Conservation (phyloP, 2,113 vertebrate genomes). For the sheep (Ovis aries) region DNA sequence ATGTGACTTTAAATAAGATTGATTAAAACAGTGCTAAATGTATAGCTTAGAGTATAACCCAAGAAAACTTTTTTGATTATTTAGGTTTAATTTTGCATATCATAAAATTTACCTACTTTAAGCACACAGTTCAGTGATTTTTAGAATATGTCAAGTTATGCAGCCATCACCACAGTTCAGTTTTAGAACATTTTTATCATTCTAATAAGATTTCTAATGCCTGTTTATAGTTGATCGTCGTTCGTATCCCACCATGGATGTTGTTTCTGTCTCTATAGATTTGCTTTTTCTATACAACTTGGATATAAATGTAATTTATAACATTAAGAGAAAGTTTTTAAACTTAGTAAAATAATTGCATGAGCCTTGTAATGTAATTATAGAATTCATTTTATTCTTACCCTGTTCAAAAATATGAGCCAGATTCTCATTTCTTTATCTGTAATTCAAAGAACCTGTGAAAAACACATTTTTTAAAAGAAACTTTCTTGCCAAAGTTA, state of each 20-base stretch:
- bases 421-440: background rate
- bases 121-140: background rate
- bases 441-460: background rate
- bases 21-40: background rate
- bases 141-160: background rate
- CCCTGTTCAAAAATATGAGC: background rate
- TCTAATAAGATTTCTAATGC: background rate
- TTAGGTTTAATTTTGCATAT: background rate
- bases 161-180: background rate
- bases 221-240: background rate
- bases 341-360: background rate
- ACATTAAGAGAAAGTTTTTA: background rate
- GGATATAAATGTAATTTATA: background rate
- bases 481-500: background rate
- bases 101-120: background rate
- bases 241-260: background rate
- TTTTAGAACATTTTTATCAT: background rate
- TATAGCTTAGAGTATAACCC: background rate
- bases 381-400: background rate
- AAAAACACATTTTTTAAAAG: background rate
- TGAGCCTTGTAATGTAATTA: background rate
- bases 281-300: background rate
- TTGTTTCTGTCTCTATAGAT: background rate
- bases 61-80: background rate
- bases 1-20: background rate